Evolutionary conservation across 2,113 vertebrate genomes (phyloP).

Genomic region (Calidris pugnax): DNA sequence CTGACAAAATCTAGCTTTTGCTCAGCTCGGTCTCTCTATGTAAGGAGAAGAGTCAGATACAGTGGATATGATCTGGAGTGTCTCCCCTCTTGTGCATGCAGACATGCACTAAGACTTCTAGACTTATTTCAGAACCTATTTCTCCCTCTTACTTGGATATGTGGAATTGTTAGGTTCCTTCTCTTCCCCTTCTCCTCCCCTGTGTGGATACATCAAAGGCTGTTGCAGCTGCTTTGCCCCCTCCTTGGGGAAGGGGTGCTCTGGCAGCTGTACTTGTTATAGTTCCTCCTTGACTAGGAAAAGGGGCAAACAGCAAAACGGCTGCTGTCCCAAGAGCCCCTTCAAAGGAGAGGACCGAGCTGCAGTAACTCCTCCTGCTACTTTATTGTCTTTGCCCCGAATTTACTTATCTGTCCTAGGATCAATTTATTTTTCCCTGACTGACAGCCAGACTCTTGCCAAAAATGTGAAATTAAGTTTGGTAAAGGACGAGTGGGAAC

Average conservation of each 20-base stretch:
- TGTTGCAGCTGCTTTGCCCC: background rate
- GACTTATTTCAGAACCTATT: background rate
- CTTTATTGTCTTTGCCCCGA: background rate
- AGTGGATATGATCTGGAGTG: accelerated
- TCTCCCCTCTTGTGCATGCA: background rate
- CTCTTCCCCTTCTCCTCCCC: background rate
- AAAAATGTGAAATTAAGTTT: background rate
- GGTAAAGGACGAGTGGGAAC: background rate
- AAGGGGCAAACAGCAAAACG: background rate
- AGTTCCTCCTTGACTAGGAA: background rate
- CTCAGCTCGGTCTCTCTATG: background rate
- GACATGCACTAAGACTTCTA: background rate
- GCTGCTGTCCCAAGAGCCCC: background rate
- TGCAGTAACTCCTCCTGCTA: background rate
- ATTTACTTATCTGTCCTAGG: background rate
- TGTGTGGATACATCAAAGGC: background rate
- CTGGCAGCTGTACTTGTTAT: accelerated
- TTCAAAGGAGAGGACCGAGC: accelerated
- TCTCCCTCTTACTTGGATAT: background rate
- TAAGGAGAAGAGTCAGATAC: background rate
- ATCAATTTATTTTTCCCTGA: background rate
- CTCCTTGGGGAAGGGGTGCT: background rate
- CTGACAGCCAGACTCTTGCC: background rate
- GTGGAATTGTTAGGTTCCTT: background rate
- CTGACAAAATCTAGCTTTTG: conserved; percentile 28